Percentiles rank a stretch among this genome's conserved stretches.
These are phyloP conservation scores for Eurytoma californica DNA, from an alignment of 2,888 invertebrate species.

Conservation along the genomic window DNA sequence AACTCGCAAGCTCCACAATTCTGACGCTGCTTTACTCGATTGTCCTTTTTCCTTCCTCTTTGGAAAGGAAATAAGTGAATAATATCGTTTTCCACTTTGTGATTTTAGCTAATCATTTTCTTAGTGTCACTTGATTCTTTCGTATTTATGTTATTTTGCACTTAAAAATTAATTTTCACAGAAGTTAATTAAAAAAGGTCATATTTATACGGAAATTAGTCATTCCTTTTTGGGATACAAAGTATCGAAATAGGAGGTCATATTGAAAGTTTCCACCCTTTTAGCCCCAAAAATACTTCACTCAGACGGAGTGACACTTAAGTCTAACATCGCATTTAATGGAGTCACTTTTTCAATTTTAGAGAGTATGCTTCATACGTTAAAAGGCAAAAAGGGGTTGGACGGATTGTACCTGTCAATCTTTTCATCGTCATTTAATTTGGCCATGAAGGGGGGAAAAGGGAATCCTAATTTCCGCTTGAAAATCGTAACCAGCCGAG, in stretches of 20 bases:
- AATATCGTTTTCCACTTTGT: neutral
- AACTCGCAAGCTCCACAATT: constrained; percentile 1
- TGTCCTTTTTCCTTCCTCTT: constrained; percentile 1
- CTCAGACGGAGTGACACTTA: too few relatives aligned
- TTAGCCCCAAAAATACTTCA: too few relatives aligned
- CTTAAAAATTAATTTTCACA: neutral
- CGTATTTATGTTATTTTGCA: neutral
- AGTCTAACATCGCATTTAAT: too few relatives aligned
- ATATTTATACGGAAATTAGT: too few relatives aligned
- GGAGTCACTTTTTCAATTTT: too few relatives aligned
- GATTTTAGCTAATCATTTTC: neutral
- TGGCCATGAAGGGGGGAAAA: neutral
- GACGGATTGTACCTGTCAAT: neutral
- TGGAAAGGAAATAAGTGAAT: constrained; percentile 13
- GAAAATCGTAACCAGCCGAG: constrained; percentile 22
- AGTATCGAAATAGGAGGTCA: too few relatives aligned
- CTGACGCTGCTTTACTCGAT: constrained; percentile 2
- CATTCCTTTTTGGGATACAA: too few relatives aligned
- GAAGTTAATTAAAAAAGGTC: too few relatives aligned
- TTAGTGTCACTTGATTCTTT: neutral
- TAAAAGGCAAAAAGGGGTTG: neutral
- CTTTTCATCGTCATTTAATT: neutral
- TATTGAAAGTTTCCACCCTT: too few relatives aligned
- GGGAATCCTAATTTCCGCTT: constrained; percentile 36
- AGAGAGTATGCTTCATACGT: too few relatives aligned